Evolutionary conservation across 2,113 vertebrate species (phyloP).

Genomic region (Phainopepla nitens): DNA sequence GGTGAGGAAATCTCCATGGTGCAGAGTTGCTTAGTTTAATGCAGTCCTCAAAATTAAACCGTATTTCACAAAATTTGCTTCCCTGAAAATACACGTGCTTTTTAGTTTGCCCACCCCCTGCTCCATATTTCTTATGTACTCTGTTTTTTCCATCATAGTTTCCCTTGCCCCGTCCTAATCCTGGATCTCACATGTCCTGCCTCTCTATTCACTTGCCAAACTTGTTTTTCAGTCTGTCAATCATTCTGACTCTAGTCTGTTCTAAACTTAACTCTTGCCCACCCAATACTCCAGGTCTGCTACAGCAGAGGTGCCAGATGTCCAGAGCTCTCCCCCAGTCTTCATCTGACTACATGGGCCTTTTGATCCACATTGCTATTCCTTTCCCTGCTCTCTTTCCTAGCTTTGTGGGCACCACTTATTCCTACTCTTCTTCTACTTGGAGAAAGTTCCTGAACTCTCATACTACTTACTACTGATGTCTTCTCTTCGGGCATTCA

Average conservation of each 20-base stretch:
- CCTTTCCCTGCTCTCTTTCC: background rate
- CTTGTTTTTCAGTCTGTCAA: background rate
- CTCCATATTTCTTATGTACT: background rate
- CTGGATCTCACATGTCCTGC: background rate
- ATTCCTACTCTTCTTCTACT: background rate
- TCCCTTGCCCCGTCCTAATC: background rate
- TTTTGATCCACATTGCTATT: background rate
- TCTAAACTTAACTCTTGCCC: background rate
- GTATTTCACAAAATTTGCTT: background rate
- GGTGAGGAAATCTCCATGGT: background rate
- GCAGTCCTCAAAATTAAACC: background rate
- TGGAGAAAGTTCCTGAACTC: background rate
- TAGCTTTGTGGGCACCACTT: rapidly evolving
- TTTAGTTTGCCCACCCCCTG: background rate
- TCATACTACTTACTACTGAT: background rate
- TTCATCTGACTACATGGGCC: background rate
- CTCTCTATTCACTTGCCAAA: background rate
- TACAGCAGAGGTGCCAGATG: background rate
- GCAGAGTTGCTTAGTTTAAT: background rate
- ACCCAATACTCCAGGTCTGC: background rate
- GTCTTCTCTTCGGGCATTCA: background rate
- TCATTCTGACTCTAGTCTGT: background rate
- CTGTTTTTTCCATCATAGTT: background rate
- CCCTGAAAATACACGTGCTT: background rate
- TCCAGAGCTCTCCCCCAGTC: background rate